Conservation (phyloP, 2,797 vertebrate species). For the Florisuga fusca region DNA sequence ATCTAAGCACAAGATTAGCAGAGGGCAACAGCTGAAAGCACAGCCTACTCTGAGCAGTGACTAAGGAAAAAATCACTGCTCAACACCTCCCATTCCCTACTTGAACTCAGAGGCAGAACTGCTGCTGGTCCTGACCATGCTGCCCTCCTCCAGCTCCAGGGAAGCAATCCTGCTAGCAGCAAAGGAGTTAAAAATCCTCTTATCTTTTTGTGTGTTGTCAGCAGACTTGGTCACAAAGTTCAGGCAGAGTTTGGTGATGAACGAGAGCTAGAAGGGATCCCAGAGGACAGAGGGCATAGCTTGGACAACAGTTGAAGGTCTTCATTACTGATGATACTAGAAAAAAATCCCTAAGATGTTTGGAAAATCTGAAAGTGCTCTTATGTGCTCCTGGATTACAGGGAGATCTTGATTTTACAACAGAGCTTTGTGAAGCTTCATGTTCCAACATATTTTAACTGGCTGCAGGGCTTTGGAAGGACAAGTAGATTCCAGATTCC, state of each 20-base stretch:
- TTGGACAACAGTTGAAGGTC: neutral
- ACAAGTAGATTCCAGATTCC: neutral
- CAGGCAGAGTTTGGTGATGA: neutral
- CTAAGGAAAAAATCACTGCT: neutral
- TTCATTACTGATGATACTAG: neutral
- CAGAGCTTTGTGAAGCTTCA: neutral
- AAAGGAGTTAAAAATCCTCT: neutral
- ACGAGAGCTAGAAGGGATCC: neutral
- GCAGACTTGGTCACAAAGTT: neutral
- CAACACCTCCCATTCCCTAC: neutral
- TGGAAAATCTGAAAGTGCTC: neutral
- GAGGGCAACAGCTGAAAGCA: neutral
- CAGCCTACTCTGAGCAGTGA: neutral
- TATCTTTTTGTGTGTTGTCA: neutral
- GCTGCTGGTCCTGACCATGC: neutral
- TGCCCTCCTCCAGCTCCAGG: neutral
- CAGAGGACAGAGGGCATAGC: neutral
- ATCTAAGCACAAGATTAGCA: neutral
- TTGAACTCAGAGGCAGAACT: neutral
- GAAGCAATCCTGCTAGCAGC: neutral
- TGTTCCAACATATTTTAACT: neutral
- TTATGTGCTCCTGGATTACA: neutral
- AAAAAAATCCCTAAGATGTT: neutral
- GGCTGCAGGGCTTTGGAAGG: neutral
- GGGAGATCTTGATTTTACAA: neutral